Evolutionary conservation across 2,797 vertebrate genomes (phyloP), one percentile per base, ranked within the genome.

Genomic region (Alfaro cultratus): DNA sequence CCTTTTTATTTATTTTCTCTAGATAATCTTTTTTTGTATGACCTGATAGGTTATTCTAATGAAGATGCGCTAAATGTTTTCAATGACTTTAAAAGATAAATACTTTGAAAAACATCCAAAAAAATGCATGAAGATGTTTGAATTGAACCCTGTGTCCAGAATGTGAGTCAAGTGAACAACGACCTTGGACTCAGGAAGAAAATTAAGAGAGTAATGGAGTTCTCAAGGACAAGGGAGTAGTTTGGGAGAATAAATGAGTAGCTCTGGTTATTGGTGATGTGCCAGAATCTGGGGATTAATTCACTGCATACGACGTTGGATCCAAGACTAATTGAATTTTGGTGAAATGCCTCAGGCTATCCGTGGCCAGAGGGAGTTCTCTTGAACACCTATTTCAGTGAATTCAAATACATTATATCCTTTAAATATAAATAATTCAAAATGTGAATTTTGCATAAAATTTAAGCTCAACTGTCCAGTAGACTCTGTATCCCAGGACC

Each of bases 231-330:
- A 29, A 16, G 53, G 53, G 55, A 72, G 82, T 78, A 86, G 84
- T 84, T 88, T 84, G 84, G 83, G 77, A 82, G 67, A 83, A 87
- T 85, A 84, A 86, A 79, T 1, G 43, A 81, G 78, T 77, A 31
- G 82, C 85, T 72, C 26, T 21, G 11, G 46, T 84, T 47, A 51
- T 77, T 85, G 86, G 83, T 87, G 73, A 68, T 15, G 55, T 81
- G 85, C 86, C 82, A 85, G 73, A 36, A 47, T 87, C 34, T 70
- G 80, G 80, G 86, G 81, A 90, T 86, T 85, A 87, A 85, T 87
- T 62, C 31, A n/a, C 81, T 77, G 31, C 9, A 1, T 53, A 80
- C 64, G 70, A 71, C 9, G 51, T 51, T 83, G 84, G 55, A 70
- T 80, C 76, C 57, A 47, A 53, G 11, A 29, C 78, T 83, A 85